Percentiles rank a stretch among this genome's conserved stretches.
Conservation (phyloP, 2,113 vertebrate species). For the Mormyrus lacerda region DNA sequence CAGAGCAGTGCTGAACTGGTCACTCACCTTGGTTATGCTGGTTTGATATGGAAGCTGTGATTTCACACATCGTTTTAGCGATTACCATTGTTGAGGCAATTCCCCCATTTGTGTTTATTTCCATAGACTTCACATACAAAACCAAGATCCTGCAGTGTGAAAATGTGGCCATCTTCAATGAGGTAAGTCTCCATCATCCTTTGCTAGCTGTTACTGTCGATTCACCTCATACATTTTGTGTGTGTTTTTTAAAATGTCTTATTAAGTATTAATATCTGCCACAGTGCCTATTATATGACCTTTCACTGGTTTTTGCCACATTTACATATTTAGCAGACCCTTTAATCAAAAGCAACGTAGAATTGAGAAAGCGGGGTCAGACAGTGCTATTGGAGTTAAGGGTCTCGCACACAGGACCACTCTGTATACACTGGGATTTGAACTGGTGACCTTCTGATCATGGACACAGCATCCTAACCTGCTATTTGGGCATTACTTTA, state of each 20-base stretch:
- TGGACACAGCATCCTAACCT: neutral
- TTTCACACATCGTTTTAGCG: neutral
- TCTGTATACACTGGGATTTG: neutral
- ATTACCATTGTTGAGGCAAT: neutral
- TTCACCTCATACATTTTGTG: neutral
- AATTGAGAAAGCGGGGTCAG: neutral
- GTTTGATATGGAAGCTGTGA: neutral
- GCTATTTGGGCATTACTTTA: neutral
- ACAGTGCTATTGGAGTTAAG: neutral
- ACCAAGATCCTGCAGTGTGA: constrained; percentile 70
- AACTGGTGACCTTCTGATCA: neutral
- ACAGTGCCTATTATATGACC: neutral
- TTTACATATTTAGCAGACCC: neutral
- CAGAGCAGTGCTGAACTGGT: neutral
- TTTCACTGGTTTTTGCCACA: neutral
- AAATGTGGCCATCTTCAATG: constrained; percentile 67
- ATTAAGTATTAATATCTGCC: neutral
- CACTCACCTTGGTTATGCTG: neutral
- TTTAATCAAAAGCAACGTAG: neutral
- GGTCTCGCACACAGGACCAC: neutral
- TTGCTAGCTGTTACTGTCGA: too few relatives aligned
- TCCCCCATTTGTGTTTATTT: constrained; percentile 1
- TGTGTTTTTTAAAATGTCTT: neutral
- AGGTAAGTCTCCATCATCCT: constrained; percentile 60
- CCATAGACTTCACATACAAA: constrained; percentile 78